phyloP scores from a whole-genome alignment of 2,888 invertebrate genomes.

The Tetragonula carbonaria region DNA sequence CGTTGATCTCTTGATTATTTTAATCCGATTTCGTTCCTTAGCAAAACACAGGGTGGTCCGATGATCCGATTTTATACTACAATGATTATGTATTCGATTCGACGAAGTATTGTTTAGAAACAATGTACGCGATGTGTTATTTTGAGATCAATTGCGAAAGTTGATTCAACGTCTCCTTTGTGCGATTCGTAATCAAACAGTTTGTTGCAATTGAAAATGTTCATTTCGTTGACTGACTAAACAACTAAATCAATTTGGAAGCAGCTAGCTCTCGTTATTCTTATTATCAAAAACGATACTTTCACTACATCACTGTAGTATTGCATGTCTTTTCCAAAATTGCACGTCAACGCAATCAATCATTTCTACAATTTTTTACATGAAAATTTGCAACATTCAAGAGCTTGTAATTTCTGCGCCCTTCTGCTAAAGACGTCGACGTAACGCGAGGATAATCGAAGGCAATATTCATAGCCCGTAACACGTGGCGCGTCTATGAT shows the following conservation, averaged over 20 bases:
- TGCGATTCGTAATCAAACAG: too few relatives aligned
- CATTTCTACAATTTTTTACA: neutral
- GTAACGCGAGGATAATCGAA: slow-evolving; percentile 35
- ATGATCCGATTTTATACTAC: neutral
- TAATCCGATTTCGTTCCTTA: neutral
- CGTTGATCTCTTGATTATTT: neutral
- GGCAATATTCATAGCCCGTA: slow-evolving; percentile 38
- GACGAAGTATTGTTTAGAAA: neutral
- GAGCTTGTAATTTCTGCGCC: too few relatives aligned
- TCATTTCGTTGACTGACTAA: neutral
- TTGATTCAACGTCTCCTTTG: neutral
- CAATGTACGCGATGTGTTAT: neutral
- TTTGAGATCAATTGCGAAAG: neutral
- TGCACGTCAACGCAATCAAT: neutral
- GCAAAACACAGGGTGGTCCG: neutral
- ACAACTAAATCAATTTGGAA: neutral
- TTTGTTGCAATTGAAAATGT: neutral
- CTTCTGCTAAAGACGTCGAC: neutral
- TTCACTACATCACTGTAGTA: neutral
- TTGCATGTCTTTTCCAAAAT: neutral
- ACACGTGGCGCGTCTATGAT: slow-evolving; percentile 48
- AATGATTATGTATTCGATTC: neutral
- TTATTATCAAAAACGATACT: neutral
- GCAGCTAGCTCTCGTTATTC: neutral
- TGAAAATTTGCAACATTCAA: neutral